Evolutionary conservation across 2,888 invertebrate genomes (phyloP), one percentile per base, ranked within the genome.

Genomic region (Agrilus mali): DNA sequence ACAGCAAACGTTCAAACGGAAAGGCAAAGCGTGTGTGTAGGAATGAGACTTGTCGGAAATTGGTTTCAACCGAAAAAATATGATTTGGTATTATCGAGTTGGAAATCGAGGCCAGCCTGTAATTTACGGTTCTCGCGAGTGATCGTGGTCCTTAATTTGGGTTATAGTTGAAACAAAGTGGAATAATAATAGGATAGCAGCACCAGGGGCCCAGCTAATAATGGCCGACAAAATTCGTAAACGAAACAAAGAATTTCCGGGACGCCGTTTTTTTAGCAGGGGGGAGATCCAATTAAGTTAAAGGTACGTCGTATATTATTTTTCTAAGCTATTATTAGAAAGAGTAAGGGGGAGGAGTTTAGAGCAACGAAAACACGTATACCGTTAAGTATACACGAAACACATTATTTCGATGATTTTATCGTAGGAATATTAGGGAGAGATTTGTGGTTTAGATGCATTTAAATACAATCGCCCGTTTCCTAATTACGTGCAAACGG

Each of bases 221-320:
- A 46, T 41, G 41, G 38, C 27, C 27, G 39, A 31, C 35, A 38
- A 44, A 45, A 42, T 47, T 47, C 38, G 36, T 32, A 42, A 34
- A 38, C 38, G 38, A 33, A 46, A 42, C 42, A 38, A 41, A 43
- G 46, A 39, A 46, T 46, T 46, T 48, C 43, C 47, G 40, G 43
- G 36, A 41, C 42, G 37, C 36, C 43, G 37, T 37, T 43, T 47
- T 45, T 38, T 34, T 42, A 14, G 33, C 32, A 16, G 15, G 36
- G 32, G 40, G 45, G 43, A 47, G 49, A 48, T 37, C 47, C 50
- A 49, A 48, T 51, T 49, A 46, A 40, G 41, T 46, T 44, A 44
- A 41, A 45, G 42, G 38, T 40, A 43, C 14, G 36, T 42, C 46
- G 43, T 47, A 50, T 42, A 50, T 49, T 45, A 48, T 39, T 32